These are phyloP conservation scores for Sebastiscus albofasciatus DNA, from an alignment of 2,797 vertebrate species.

Conservation along the genomic window DNA sequence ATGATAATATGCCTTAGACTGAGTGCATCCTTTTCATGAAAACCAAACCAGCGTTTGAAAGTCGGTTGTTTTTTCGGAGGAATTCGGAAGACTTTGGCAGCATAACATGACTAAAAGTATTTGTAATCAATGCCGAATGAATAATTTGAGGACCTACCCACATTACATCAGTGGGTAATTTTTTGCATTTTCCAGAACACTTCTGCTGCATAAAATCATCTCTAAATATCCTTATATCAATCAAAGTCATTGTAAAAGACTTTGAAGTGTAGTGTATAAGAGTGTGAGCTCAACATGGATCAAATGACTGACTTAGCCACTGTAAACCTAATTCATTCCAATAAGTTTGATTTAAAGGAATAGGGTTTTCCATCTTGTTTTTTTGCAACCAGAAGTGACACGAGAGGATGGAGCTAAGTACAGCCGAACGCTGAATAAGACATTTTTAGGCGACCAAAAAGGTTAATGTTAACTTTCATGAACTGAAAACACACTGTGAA, in stretches of 20 bases:
- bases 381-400: too few relatives aligned
- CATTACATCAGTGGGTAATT: not conserved
- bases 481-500: too few relatives aligned
- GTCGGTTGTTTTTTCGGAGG: not conserved
- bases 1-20: slow-evolving; percentile 1
- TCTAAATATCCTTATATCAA: not conserved
- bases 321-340: not conserved
- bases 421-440: too few relatives aligned
- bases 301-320: not conserved
- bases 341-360: not conserved
- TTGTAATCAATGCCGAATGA: not conserved
- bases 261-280: not conserved
- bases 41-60: slow-evolving; percentile 17
- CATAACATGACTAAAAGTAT: not conserved
- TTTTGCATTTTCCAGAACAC: not conserved
- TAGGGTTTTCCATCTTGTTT: too few relatives aligned
- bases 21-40: slow-evolving; percentile 3
- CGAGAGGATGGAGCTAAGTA: too few relatives aligned
- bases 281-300: not conserved
- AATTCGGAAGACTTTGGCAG: not conserved
- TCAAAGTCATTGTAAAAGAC: not conserved
- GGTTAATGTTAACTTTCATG: too few relatives aligned
- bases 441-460: too few relatives aligned
- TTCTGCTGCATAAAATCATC: not conserved
- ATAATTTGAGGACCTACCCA: not conserved